These are phyloP conservation scores for Gopherus evgoodei DNA, from an alignment of 2,113 vertebrate genomes.

Conservation along the genomic window DNA sequence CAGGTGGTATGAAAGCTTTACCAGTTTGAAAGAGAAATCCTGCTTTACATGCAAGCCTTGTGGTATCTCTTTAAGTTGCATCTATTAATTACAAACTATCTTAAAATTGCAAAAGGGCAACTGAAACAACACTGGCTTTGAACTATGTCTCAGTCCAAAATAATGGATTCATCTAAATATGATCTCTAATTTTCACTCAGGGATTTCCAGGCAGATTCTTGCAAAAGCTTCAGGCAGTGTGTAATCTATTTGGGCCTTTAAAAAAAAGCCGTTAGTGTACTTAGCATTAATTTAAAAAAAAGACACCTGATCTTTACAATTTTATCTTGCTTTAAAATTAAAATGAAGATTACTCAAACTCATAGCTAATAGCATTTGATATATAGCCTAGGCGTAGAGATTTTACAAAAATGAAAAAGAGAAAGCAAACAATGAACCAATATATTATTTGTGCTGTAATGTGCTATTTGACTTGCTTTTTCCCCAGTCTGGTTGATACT, in stretches of 20 bases:
- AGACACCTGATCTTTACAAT: conserved; percentile 8
- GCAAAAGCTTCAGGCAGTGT: conserved; percentile 35
- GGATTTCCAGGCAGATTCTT: conserved; percentile 30
- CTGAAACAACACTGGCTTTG: conserved; percentile 32
- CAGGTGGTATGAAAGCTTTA: conserved; percentile 52
- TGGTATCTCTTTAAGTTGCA: conserved; percentile 48
- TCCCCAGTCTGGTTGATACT: conserved; percentile 34
- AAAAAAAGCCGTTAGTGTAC: conserved; percentile 10
- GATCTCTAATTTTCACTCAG: conserved; percentile 25
- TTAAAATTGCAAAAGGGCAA: conserved; percentile 48
- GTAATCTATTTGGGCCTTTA: conserved; percentile 43
- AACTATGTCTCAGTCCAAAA: conserved; percentile 24
- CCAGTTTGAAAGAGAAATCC: conserved; percentile 29
- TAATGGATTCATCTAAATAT: conserved; percentile 46
- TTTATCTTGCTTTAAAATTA: not conserved
- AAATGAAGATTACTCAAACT: not conserved
- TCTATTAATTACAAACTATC: conserved; percentile 44
- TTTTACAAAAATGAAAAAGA: not conserved
- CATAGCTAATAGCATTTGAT: not conserved
- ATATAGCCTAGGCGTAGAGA: not conserved
- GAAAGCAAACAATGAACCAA: not conserved
- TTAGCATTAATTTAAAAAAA: conserved; percentile 30
- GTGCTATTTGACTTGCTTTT: conserved; percentile 22
- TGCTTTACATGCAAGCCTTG: conserved; percentile 25
- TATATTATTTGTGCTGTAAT: not conserved